These are phyloP conservation scores for Ceramica pisi DNA, from an alignment of 2,888 invertebrate species.

Conservation along the genomic window DNA sequence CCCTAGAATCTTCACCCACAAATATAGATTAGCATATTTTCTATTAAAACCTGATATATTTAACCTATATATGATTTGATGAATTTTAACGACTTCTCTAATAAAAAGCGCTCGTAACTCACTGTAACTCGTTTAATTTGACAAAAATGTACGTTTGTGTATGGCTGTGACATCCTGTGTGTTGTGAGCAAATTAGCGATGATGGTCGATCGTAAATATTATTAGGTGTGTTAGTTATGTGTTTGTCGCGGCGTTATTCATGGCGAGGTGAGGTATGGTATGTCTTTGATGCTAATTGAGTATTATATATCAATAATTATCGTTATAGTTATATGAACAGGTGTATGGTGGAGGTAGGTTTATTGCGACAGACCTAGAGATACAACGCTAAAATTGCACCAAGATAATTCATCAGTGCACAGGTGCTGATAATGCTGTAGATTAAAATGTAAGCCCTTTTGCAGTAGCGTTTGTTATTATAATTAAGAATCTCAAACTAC, in stretches of 20 bases:
- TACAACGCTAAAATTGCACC: background rate
- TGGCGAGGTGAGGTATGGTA: background rate
- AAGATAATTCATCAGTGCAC: background rate
- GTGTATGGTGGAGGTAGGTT: background rate
- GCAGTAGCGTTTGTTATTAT: background rate
- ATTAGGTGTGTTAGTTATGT: constrained; percentile 40
- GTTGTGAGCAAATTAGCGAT: constrained; percentile 59
- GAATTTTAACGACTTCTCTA: constrained; percentile 56
- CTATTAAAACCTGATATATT: constrained; percentile 48
- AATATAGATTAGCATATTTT: constrained; percentile 40
- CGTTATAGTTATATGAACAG: background rate
- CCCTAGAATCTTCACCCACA: constrained; percentile 10
- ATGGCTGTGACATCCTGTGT: constrained; percentile 57
- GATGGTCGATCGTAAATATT: constrained; percentile 54
- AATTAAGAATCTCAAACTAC: background rate
- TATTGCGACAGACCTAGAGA: background rate
- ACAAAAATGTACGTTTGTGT: constrained; percentile 55
- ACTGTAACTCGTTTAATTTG: constrained; percentile 56
- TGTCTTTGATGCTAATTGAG: constrained; percentile 2
- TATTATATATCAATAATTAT: background rate
- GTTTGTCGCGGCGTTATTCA: constrained; percentile 8
- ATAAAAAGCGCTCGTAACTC: constrained; percentile 63
- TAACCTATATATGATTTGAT: constrained; percentile 59
- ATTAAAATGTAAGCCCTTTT: background rate
- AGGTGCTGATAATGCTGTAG: background rate